These are phyloP conservation scores for Dasyornis broadbenti DNA, from an alignment of 2,113 vertebrate species.

Conservation along the genomic window DNA sequence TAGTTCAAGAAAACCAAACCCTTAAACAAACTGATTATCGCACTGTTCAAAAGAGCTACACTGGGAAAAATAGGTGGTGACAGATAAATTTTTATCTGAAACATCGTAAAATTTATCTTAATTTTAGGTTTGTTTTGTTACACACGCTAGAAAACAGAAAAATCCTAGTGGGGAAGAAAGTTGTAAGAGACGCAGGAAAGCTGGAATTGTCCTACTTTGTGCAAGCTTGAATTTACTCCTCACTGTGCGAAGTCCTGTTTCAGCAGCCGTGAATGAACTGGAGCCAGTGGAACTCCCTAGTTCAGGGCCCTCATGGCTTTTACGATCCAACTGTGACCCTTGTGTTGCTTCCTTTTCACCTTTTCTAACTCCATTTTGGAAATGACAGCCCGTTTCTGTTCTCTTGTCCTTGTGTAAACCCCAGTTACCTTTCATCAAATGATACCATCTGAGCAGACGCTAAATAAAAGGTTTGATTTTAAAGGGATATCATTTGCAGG, in stretches of 20 bases:
- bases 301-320: neutral
- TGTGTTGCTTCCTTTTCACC: neutral
- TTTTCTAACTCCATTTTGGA: neutral
- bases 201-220: neutral
- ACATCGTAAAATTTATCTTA: neutral
- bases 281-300: neutral
- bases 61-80: neutral
- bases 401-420: neutral
- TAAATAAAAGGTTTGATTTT: conserved; percentile 6
- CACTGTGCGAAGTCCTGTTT: neutral
- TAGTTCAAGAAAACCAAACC: neutral
- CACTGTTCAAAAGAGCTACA: neutral
- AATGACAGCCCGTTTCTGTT: neutral
- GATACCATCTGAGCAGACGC: neutral
- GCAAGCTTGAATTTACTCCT: neutral
- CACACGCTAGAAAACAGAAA: neutral
- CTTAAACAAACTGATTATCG: neutral
- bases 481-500: neutral
- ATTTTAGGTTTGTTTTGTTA: neutral
- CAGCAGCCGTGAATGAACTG: neutral
- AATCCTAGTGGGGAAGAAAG: neutral
- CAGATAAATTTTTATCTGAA: neutral
- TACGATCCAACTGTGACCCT: neutral
- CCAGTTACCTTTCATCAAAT: neutral
- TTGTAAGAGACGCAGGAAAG: neutral